These are phyloP conservation scores for Tetheella fluctuosa DNA, from an alignment of 2,888 invertebrate genomes.

Conservation along the genomic window DNA sequence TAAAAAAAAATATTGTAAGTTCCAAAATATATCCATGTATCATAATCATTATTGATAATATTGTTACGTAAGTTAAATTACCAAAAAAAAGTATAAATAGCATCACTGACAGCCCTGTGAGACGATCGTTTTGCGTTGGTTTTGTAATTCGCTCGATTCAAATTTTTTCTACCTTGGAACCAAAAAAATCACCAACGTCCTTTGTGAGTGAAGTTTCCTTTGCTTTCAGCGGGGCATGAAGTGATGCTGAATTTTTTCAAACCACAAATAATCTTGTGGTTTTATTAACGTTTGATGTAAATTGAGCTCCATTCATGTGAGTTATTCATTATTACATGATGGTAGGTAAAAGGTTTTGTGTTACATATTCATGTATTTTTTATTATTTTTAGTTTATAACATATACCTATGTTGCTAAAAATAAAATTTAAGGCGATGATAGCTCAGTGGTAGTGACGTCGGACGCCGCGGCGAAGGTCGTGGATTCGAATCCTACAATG, in stretches of 20 bases:
- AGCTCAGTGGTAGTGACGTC: too few relatives aligned
- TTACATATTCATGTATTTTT: slow-evolving; percentile 49
- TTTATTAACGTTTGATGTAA: slow-evolving; percentile 68
- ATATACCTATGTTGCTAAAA: too few relatives aligned
- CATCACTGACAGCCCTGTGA: slow-evolving; percentile 54
- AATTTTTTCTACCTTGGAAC: slow-evolving; percentile 71
- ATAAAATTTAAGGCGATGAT: too few relatives aligned
- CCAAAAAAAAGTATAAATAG: slow-evolving; percentile 15
- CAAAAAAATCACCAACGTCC: slow-evolving; percentile 66
- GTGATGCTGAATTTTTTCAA: slow-evolving; percentile 70
- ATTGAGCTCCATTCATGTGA: slow-evolving; percentile 55
- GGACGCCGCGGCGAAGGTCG: too few relatives aligned
- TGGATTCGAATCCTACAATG: too few relatives aligned
- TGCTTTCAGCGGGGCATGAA: slow-evolving; percentile 71
- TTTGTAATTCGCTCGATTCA: slow-evolving; percentile 75
- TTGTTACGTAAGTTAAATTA: slow-evolving; percentile 14
- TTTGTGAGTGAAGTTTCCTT: slow-evolving; percentile 73
- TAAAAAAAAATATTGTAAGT: too few relatives aligned
- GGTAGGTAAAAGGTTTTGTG: slow-evolving; percentile 43
- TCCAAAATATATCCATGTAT: too few relatives aligned
- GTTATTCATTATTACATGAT: slow-evolving; percentile 51
- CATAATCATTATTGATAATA: neutral
- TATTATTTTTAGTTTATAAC: slow-evolving; percentile 32
- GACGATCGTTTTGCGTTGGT: slow-evolving; percentile 55
- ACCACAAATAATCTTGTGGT: slow-evolving; percentile 69